phyloP scores from a whole-genome alignment of 2,113 vertebrate genomes.

The Crotalus viridis region DNA sequence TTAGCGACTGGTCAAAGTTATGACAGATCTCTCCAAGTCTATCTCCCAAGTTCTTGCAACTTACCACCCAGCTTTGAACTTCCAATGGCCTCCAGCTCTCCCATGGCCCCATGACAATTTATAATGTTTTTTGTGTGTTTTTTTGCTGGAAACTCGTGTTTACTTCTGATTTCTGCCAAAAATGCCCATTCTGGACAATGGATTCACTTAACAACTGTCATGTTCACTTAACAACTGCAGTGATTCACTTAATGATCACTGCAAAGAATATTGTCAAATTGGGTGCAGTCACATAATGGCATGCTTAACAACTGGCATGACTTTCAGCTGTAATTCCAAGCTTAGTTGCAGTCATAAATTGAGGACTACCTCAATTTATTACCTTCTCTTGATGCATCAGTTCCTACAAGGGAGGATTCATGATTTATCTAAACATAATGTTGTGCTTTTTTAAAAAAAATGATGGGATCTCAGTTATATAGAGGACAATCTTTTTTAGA shows the following conservation, averaged over 20 bases:
- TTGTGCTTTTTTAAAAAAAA: constrained; percentile 20
- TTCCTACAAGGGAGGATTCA: neutral
- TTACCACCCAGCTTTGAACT: neutral
- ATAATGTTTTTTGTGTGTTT: neutral
- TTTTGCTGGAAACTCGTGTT: neutral
- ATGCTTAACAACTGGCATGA: neutral
- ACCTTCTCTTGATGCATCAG: neutral
- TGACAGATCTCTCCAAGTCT: neutral
- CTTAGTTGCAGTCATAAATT: neutral
- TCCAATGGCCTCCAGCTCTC: neutral
- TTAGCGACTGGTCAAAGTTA: neutral
- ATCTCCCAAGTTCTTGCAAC: neutral
- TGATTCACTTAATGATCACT: neutral
- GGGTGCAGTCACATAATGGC: neutral
- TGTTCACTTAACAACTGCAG: neutral
- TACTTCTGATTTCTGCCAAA: neutral
- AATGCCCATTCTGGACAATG: neutral
- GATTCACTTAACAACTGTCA: neutral
- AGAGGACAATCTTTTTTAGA: neutral
- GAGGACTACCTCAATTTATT: neutral
- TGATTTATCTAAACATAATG: neutral
- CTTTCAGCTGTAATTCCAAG: neutral
- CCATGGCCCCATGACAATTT: neutral
- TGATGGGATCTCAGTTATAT: neutral
- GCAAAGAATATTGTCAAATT: neutral